Evolutionary conservation across 2,797 vertebrate species (phyloP), one percentile per base, ranked within the genome.

Genomic region (Platyrinchus mystaceus): DNA sequence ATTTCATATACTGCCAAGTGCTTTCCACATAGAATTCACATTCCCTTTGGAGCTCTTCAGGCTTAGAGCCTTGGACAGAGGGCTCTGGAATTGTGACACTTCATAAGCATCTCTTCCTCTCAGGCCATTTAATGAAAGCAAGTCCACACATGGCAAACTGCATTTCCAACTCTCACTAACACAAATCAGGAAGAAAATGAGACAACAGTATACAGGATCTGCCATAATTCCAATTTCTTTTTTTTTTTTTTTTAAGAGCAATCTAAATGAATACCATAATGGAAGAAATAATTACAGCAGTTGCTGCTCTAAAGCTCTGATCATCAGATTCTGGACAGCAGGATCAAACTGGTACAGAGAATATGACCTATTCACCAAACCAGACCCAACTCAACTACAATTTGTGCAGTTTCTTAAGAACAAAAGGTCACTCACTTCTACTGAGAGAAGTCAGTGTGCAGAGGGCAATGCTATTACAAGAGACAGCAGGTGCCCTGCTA

Each of bases 241-340:
- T 22, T 34, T n/a, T 21, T 41, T 14, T 70, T 37, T 21, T 63
- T 73, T 55, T 5, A 46, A 37, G 9, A n/a, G 4, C 0, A 0
- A 32, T 34, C 9, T 63, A 49, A 90, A 81, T 8, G 2, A 74
- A 60, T 8, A 14, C 22, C 43, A 18, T 21, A 49, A 26, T 4
- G 9, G 8, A 68, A 71, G 41, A 84, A 84, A 23, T 36, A 62
- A 63, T 63, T 49, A 53, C 7, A 70, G 14, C 34, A 77, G 60
- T 19, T 39, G 34, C 9, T 56, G 12, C 28, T 79, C 15, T 46
- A 64, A 62, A 69, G 23, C 23, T 81, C 62, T 58, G 12, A 39
- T n/a, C 36, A 75, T 32, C 32, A 39, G 30, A 32, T 8, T 87
- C 37, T 47, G 36, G 60, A 77, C 39, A 78, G 58, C 43, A 73